Base-by-base conservation (phyloP, 2,888 invertebrate genomes). In the Sipha maydis region DNA sequence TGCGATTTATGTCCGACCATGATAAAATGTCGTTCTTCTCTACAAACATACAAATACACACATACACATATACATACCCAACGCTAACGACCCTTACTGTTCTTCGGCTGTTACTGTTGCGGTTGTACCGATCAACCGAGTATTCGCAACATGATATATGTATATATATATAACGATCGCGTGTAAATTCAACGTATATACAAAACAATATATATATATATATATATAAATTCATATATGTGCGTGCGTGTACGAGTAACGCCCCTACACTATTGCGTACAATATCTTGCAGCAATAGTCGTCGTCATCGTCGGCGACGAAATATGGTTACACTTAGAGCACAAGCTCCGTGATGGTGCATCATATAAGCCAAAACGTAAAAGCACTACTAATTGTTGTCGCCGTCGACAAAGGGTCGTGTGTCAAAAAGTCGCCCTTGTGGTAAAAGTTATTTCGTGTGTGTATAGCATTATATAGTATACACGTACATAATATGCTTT, bases 241-340 rank as follows among this genome's bases (percentile, higher is more conserved):
- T 71, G 17, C 14, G 34, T 14, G 21, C 31, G 17, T 79, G 54
- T 80, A 41, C 67, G 67, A 67, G 67, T 41, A 80, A 38, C 38
- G 61, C n/a, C 67, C 41, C 8, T n/a, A 67, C 28, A 9, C 67
- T 80, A 21, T 21, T n/a, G 79, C 25, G 31, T 56, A 31, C 21
- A 54, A 7, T 38, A 38, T 38, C 38, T 3, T 38, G 9, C 54
- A 17, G 54, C 21, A 17, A 19, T 14, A 56, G 78, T 56, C 31
- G 71, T 28, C 14, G 56, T 34, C 38, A 48, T 56, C 25, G 34
- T n/a, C 61, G 79, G 25, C 56, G 69, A 71, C 80, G 71, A 73
- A 86, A 86, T 86, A 86, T 80, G 80, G 80, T 86, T 80, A 86
- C 86, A 86, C 85, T 85, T 85, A 85, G 85, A 71, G 7, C 31